Conservation (phyloP, 2,888 invertebrate species). For the Hyposoter didymator region DNA sequence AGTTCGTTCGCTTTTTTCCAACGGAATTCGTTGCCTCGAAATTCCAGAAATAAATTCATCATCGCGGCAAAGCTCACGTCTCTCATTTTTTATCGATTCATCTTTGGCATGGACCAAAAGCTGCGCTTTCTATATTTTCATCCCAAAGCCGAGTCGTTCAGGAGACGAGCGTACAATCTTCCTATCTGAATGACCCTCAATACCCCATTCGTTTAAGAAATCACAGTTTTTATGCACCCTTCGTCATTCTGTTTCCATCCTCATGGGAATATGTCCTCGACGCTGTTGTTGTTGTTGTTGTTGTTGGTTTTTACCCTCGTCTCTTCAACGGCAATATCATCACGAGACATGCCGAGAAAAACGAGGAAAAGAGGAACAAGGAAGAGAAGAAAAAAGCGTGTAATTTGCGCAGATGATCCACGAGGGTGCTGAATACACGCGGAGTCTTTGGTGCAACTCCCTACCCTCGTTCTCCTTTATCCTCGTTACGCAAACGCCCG, state of each 20-base stretch:
- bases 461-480: conserved; percentile 15
- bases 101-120: background rate
- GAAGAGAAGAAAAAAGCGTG: conserved; percentile 11
- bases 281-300: conserved; percentile 7
- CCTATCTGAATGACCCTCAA: background rate
- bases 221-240: conserved; percentile 10
- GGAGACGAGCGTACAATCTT: background rate
- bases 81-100: background rate
- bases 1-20: background rate
- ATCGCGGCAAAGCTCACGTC: background rate
- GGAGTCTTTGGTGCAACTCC: conserved; percentile 37
- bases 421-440: conserved; percentile 40
- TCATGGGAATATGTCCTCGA: conserved; percentile 31
- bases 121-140: background rate
- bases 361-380: conserved; percentile 19
- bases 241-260: conserved; percentile 38
- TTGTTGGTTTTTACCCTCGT: conserved; percentile 18
- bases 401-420: conserved; percentile 41
- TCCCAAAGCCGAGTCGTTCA: background rate
- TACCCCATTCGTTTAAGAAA: conserved; percentile 34
- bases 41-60: background rate
- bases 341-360: conserved; percentile 5
- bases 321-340: conserved; percentile 60
- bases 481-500: conserved; percentile 45
- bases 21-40: background rate